A percentile compares a stretch with the other conserved stretches of the same genome.
Evolutionary conservation across 2,797 vertebrate species (phyloP).

Genomic region (Remorina albescens): DNA sequence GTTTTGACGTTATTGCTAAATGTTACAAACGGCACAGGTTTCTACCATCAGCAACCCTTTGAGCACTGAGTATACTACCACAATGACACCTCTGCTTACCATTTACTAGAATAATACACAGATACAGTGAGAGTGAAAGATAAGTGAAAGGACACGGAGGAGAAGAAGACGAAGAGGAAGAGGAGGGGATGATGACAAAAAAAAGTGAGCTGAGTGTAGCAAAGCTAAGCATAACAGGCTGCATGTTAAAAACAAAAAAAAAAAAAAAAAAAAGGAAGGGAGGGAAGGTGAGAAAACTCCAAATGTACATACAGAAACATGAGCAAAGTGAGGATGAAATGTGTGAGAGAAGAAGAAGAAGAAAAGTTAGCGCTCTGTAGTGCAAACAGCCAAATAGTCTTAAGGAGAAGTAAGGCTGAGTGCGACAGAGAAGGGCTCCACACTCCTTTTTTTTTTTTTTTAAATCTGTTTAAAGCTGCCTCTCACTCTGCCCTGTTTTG

Average conservation of each 20-base stretch:
- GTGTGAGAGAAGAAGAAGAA: slow-evolving; percentile 51
- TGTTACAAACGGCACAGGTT: slow-evolving; percentile 96
- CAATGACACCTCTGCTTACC: slow-evolving; percentile 86
- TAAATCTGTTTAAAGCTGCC: slow-evolving; percentile 88
- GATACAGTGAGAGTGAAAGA: slow-evolving; percentile 74
- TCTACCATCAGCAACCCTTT: slow-evolving; percentile 92
- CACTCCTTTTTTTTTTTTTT: slow-evolving; percentile 59
- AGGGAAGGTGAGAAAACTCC: slow-evolving; percentile 13
- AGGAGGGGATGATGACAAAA: neutral
- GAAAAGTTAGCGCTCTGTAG: slow-evolving; percentile 72
- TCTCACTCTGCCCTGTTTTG: slow-evolving; percentile 84
- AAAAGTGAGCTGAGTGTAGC: slow-evolving; percentile 53
- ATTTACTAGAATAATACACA: slow-evolving; percentile 85
- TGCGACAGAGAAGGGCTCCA: slow-evolving; percentile 79
- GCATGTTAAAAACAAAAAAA: slow-evolving; percentile 28
- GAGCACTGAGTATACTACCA: slow-evolving; percentile 91
- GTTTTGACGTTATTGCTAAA: slow-evolving; percentile 98
- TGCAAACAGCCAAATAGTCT: slow-evolving; percentile 78
- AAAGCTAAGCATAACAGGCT: slow-evolving; percentile 69
- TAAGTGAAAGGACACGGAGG: slow-evolving; percentile 46
- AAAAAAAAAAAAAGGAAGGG: neutral
- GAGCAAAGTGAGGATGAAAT: slow-evolving; percentile 63
- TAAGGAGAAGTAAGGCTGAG: slow-evolving; percentile 80
- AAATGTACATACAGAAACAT: slow-evolving; percentile 59
- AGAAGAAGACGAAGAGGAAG: neutral